phyloP scores from a whole-genome alignment of 2,797 vertebrate species.

The Acomys russatus region DNA sequence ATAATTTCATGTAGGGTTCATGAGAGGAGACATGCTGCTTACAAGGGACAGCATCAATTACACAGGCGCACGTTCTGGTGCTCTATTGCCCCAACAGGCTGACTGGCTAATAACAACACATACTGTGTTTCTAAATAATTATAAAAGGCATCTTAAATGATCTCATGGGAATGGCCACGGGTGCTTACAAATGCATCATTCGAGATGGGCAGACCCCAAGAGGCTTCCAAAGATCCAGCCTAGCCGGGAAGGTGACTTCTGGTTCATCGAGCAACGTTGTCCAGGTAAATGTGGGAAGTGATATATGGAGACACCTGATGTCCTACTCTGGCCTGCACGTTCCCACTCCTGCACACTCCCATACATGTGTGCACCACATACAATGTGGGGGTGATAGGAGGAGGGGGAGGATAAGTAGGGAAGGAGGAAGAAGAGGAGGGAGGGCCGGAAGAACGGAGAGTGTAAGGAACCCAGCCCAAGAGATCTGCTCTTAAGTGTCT shows the following conservation, averaged over 20 bases:
- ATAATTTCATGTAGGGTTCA: too few relatives aligned
- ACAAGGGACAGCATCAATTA: background rate
- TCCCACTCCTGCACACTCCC: background rate
- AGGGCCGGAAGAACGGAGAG: background rate
- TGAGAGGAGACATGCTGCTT: too few relatives aligned
- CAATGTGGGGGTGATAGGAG: background rate
- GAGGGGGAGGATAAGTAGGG: background rate
- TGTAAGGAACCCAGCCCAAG: background rate
- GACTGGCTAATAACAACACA: background rate
- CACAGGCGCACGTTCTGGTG: background rate
- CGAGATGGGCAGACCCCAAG: background rate
- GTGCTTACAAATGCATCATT: background rate
- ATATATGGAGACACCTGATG: background rate
- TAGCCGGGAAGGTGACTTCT: background rate
- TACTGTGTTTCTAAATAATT: background rate
- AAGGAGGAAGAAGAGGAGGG: too few relatives aligned
- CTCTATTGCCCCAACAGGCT: background rate
- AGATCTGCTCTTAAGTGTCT: background rate
- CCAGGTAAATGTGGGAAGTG: background rate
- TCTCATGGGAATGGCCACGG: background rate
- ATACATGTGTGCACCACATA: background rate
- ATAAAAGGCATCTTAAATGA: background rate
- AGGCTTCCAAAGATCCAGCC: background rate
- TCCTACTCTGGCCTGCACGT: background rate
- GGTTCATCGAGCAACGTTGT: background rate